Base-by-base conservation (phyloP, 2,888 invertebrate species). In the Spodoptera exigua region DNA sequence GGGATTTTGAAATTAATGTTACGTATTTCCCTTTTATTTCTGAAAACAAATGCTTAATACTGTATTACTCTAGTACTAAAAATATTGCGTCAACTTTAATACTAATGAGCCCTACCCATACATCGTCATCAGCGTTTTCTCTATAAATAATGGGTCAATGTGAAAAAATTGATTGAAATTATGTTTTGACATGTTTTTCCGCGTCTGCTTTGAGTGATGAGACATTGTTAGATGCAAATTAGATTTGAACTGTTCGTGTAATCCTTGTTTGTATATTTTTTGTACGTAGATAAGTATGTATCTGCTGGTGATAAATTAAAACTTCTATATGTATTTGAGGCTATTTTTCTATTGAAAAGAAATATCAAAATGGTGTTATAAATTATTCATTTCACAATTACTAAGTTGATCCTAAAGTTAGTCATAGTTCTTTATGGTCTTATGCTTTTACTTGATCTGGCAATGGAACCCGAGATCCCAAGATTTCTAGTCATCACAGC, bases 161-260 rank as follows among this genome's bases (percentile, higher is more conserved):
- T 9, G 17, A 52, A 36, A 47, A 39, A 47, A 55, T 0, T 34
- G 11, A 57, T 62, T 67, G 27, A 49, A 44, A 40, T 41, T 12
- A 18, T 56, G 17, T 44, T 68, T 41, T 49, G 47, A 62, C 40
- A 37, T 1, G 34, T 32, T 52, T 18, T 57, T 52, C 58, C 45
- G 52, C 63, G 48, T 41, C 51, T 27, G 13, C 5, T 14, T 32
- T 69, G 44, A 69, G 10, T 16, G 43, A 69, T 48, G 39, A 53
- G 40, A 58, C 44, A 62, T 61, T 68, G 65, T 78, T 58, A 63
- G 55, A 72, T 74, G 62, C 66, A 67, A 61, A 76, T 66, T 47
- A 36, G 39, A 41, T 63, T 49, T 37, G 18, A 45, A 47, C 49
- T 53, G 62, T 60, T 58, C 41, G 47, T 61, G 18, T 47, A 51